Base-by-base conservation (phyloP, 2,888 invertebrate species). In the Andrena haemorrhoa region DNA sequence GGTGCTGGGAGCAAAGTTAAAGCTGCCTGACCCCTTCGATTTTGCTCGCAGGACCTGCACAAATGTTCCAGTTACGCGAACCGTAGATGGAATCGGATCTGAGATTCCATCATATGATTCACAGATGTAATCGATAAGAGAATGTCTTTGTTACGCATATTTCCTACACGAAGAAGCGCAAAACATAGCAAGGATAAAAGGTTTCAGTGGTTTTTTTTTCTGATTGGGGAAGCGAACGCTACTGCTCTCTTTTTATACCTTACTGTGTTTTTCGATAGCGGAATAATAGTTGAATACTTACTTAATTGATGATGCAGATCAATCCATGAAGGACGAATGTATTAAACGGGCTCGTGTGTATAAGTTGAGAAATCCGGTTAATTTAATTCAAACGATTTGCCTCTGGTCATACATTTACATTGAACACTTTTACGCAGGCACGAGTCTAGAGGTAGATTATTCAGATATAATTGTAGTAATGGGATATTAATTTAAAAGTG, bases 401-500 rank as follows among this genome's bases (percentile, higher is more conserved):
- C 84, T 79, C 66, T 77, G 60, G 31, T 76, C 56, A 69, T 79
- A 60, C 78, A 75, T 78, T 80, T 83, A 69, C 64, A 84, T 78
- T 74, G 53, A 76, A 85, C 75, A 80, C 75, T 82, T 80, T 77
- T 63, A 79, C 35, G 71, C 65, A 49, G 31, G 83, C 61, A 33
- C 71, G 58, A 75, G 69, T 76, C 58, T 77, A 75, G 49, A 66
- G 64, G 82, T 79, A 79, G 60, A 78, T 83, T 78, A 82, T 86
- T 79, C 71, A 72, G 73, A 64, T 65, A 58, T 78, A 83, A 88
- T 80, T 77, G 79, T 82, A 87, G 70, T 81, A 86, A 86, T 83
- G 83, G 81, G 73, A 84, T 82, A 87, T 85, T 87, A 88, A 88
- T 84, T 86, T 87, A 89, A 88, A 86, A 69, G 80, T 84, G 85